Conservation (phyloP, 1,140 invertebrate genomes). For the Chrysomallon squamiferum region DNA sequence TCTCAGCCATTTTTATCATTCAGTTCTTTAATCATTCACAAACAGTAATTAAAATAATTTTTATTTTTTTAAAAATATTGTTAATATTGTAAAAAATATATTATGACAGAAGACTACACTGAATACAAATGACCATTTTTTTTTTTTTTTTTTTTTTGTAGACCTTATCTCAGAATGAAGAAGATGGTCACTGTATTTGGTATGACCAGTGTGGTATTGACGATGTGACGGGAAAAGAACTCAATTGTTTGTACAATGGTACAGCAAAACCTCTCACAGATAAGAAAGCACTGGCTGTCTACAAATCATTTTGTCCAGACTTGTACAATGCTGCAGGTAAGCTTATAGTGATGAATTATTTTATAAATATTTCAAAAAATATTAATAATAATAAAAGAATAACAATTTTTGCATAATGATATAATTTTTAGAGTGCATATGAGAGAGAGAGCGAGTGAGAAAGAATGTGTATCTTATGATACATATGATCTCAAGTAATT, state of each 20-base stretch:
- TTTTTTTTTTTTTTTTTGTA: too few species aligned
- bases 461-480: too few species aligned
- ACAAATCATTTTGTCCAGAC: conserved; percentile 75
- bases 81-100: too few species aligned
- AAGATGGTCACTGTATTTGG: conserved; percentile 76
- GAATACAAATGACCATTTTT: too few species aligned
- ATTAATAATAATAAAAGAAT: not conserved
- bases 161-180: conserved; percentile 3
- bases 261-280: conserved; percentile 70
- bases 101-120: too few species aligned
- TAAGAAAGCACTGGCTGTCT: conserved; percentile 58
- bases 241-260: conserved; percentile 78
- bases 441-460: too few species aligned
- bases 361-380: not conserved
- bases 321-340: conserved; percentile 29
- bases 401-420: not conserved
- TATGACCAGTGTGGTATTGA: conserved; percentile 73
- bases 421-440: not conserved
- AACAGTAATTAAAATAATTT: too few species aligned
- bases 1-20: too few species aligned
- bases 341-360: not conserved
- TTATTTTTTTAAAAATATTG: too few species aligned
- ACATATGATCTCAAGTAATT: too few species aligned
- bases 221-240: conserved; percentile 42
- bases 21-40: too few species aligned